Evolutionary conservation across 2,888 invertebrate species (phyloP).

Genomic region (Drosophila siamana): DNA sequence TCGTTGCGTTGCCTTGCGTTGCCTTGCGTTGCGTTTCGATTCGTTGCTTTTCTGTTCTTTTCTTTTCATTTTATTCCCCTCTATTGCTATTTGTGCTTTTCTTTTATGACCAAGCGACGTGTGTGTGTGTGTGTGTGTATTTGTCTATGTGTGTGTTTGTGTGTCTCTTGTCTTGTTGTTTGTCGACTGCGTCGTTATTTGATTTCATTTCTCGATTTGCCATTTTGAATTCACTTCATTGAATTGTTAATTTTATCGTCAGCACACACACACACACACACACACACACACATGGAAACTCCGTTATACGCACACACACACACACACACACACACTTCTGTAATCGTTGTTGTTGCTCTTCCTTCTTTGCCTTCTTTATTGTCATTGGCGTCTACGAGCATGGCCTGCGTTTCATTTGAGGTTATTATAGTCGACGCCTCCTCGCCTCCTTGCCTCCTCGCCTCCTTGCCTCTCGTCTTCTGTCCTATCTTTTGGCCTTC

Average conservation of each 20-base stretch:
- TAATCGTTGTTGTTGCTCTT: slow-evolving; percentile 13
- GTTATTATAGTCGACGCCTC: slow-evolving; percentile 52
- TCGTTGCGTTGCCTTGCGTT: slow-evolving; percentile 4
- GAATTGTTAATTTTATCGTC: slow-evolving; percentile 79
- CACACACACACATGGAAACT: slow-evolving; percentile 5
- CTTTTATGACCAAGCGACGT: slow-evolving; percentile 58
- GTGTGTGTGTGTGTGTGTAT: not conserved
- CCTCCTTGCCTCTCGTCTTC: not conserved
- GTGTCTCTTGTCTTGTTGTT: slow-evolving; percentile 34
- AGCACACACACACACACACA: slow-evolving; percentile 24
- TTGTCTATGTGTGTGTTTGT: slow-evolving; percentile 6
- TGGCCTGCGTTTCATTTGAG: slow-evolving; percentile 64
- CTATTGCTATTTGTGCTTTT: slow-evolving; percentile 50
- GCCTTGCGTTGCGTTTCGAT: slow-evolving; percentile 1
- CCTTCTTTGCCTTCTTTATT: slow-evolving; percentile 60
- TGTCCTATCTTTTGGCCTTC: not conserved
- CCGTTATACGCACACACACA: slow-evolving; percentile 4
- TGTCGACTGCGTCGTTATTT: slow-evolving; percentile 56
- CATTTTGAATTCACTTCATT: slow-evolving; percentile 79
- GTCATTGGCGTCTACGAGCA: slow-evolving; percentile 57
- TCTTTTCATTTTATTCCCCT: slow-evolving; percentile 7
- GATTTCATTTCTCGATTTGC: slow-evolving; percentile 77
- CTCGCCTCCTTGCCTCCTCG: not conserved
- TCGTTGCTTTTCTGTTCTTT: slow-evolving; percentile 1
- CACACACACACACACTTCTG: not conserved